Conservation (phyloP, 2,888 invertebrate genomes). For the Autographa pulchrina region DNA sequence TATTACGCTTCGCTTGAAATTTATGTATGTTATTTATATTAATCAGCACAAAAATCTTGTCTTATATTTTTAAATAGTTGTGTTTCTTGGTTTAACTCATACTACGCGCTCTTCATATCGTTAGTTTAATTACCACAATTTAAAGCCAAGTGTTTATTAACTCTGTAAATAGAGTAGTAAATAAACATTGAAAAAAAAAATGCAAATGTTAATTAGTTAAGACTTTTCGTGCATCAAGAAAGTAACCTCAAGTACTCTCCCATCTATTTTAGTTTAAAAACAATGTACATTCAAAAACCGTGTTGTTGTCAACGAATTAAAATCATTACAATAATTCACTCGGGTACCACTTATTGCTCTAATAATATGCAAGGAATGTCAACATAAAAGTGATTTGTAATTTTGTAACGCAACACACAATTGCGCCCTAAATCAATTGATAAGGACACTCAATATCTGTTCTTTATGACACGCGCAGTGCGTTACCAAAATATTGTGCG, state of each 20-base stretch:
- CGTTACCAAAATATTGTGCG: slow-evolving; percentile 44
- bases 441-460: slow-evolving; percentile 47
- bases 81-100: no score
- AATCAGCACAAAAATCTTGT: background rate
- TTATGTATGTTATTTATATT: background rate
- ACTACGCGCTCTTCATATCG: no score
- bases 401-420: slow-evolving; percentile 29
- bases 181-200: background rate
- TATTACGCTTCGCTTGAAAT: background rate
- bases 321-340: slow-evolving; percentile 10
- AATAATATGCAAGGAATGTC: slow-evolving; percentile 41
- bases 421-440: slow-evolving; percentile 49
- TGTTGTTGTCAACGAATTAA: slow-evolving; percentile 13
- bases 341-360: slow-evolving; percentile 10
- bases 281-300: slow-evolving; percentile 15
- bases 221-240: slow-evolving; percentile 18
- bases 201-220: slow-evolving; percentile 9
- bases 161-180: background rate
- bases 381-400: slow-evolving; percentile 39
- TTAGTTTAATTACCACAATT: no score
- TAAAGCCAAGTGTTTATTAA: background rate
- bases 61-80: no score
- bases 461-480: slow-evolving; percentile 35
- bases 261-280: slow-evolving; percentile 19
- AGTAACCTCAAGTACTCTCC: slow-evolving; percentile 20